Conservation (phyloP, 2,888 invertebrate genomes). For the Eilema depressum region DNA sequence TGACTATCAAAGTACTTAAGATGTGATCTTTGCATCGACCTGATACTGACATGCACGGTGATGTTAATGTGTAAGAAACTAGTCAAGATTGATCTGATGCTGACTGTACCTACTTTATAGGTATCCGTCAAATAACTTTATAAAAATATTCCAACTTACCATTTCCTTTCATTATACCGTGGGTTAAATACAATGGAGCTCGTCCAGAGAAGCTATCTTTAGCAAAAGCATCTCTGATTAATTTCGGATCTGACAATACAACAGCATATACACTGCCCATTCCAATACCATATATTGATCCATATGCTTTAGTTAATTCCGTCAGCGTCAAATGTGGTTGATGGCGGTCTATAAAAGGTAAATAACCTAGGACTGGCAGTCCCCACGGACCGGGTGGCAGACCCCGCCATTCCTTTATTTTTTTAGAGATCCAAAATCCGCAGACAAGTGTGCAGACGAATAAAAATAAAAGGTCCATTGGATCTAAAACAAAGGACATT, state of each 20-base stretch:
- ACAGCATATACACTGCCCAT: constrained; percentile 93
- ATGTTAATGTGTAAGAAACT: no score
- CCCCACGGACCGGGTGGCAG: constrained; percentile 94
- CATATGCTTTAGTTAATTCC: constrained; percentile 89
- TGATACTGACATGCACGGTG: no score
- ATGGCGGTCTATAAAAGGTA: constrained; percentile 90
- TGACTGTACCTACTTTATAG: no score
- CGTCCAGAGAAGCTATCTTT: constrained; percentile 91
- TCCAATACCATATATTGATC: constrained; percentile 90
- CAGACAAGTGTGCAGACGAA: constrained; percentile 65
- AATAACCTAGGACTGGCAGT: constrained; percentile 92
- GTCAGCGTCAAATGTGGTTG: constrained; percentile 92
- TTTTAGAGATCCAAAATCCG: constrained; percentile 72
- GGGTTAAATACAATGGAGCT: constrained; percentile 94
- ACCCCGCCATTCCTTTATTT: constrained; percentile 74
- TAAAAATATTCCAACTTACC: constrained; percentile 87
- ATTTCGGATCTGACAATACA: constrained; percentile 91
- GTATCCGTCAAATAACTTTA: not conserved
- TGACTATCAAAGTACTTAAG: no score
- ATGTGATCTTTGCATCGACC: no score
- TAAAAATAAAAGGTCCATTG: constrained; percentile 69
- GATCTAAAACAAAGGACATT: constrained; percentile 53
- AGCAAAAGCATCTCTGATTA: constrained; percentile 91
- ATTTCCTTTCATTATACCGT: constrained; percentile 95
- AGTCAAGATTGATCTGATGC: no score